These are phyloP conservation scores for Porites australiensis DNA, from an alignment of 64 coral and sea anemone species.

Conservation along the genomic window DNA sequence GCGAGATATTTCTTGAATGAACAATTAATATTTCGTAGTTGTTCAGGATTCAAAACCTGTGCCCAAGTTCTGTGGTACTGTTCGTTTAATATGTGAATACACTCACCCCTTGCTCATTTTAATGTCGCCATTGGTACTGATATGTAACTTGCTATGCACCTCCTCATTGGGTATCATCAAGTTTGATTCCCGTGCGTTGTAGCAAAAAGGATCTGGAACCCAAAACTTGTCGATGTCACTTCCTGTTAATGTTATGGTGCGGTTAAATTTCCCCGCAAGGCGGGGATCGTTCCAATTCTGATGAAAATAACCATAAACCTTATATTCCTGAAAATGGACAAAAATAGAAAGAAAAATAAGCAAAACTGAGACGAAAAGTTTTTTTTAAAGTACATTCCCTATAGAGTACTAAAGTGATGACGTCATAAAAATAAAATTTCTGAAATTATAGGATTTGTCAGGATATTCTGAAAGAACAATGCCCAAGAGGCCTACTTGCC, in stretches of 20 bases:
- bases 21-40: no score
- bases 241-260: slow-evolving; percentile 61
- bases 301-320: slow-evolving; percentile 70
- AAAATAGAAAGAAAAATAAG: no score
- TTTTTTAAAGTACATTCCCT: background rate
- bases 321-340: slow-evolving; percentile 47
- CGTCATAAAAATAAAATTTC: no score
- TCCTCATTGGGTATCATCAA: slow-evolving; percentile 80
- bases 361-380: background rate
- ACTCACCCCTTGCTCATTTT: slow-evolving; percentile 69
- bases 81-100: no score
- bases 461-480: no score
- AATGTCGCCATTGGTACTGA: slow-evolving; percentile 54
- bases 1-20: no score
- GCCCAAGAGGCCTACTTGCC: no score
- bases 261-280: slow-evolving; percentile 70
- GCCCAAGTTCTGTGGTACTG: no score
- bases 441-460: no score
- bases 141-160: slow-evolving; percentile 42
- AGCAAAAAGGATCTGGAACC: slow-evolving; percentile 79
- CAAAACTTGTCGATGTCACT: slow-evolving; percentile 49
- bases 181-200: slow-evolving; percentile 86
- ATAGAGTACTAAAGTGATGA: no score
- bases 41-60: no score
- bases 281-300: slow-evolving; percentile 75